A percentile compares a stretch with the other conserved stretches of the same genome.
Evolutionary conservation across 1,140 invertebrate genomes (phyloP).

Genomic region (Anastrepha obliqua): DNA sequence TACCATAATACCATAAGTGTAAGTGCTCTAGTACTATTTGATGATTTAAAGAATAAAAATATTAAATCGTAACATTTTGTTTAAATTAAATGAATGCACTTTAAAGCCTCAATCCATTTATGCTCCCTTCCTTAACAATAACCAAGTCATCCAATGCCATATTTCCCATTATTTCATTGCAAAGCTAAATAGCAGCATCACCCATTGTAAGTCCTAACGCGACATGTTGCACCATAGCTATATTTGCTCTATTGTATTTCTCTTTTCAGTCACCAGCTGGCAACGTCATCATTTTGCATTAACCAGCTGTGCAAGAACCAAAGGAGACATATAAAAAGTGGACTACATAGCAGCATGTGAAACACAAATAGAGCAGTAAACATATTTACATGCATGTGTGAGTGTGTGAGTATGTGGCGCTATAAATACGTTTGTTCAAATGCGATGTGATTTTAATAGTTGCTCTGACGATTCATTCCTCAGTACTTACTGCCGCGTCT

Average conservation of each 20-base stretch:
- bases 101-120: too few relatives aligned
- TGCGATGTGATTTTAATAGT: constrained; percentile 46
- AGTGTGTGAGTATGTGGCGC: background rate
- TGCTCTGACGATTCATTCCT: background rate
- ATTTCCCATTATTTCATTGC: constrained; percentile 43
- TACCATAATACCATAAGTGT: too few relatives aligned
- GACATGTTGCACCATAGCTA: background rate
- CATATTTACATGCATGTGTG: background rate
- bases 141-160: constrained; percentile 43
- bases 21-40: too few relatives aligned
- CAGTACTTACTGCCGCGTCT: background rate
- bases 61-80: too few relatives aligned
- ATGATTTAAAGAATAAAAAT: too few relatives aligned
- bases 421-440: constrained; percentile 13
- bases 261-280: constrained; percentile 14
- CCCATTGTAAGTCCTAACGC: background rate
- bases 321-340: constrained; percentile 10
- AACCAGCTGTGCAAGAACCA: constrained; percentile 30
- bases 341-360: background rate
- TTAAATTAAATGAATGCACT: too few relatives aligned
- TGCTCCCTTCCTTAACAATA: background rate
- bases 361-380: background rate
- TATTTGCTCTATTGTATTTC: background rate
- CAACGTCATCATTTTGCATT: constrained; percentile 46
- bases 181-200: constrained; percentile 40